Evolutionary conservation across 1,140 invertebrate genomes (phyloP).

Genomic region (Calycopis cecrops): DNA sequence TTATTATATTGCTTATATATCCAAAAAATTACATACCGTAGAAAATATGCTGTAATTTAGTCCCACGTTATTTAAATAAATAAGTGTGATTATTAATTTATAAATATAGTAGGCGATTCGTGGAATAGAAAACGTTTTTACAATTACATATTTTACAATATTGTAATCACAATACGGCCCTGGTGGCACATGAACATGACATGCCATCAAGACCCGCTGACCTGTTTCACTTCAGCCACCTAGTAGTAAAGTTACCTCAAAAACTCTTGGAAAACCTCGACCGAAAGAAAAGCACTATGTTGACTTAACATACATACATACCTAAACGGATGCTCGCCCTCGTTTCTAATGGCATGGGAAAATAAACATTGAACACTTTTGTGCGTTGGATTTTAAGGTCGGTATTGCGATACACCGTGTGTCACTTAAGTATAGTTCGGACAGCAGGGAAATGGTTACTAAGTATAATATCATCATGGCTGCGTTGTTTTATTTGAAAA

Average conservation of each 20-base stretch:
- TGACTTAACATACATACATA: constrained; percentile 65
- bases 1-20: too few species aligned
- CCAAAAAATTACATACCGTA: too few species aligned
- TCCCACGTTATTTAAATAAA: too few species aligned
- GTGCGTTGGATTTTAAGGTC: constrained; percentile 47
- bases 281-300: constrained; percentile 63
- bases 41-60: too few species aligned
- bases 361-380: constrained; percentile 42
- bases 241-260: constrained; percentile 68
- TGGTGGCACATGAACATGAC: constrained; percentile 65
- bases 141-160: neutral
- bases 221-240: constrained; percentile 58
- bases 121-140: too few species aligned
- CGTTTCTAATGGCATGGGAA: constrained; percentile 47
- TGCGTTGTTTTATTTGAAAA: too few species aligned
- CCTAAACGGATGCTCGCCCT: constrained; percentile 48
- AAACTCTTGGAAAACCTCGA: constrained; percentile 57
- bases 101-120: too few species aligned
- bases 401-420: constrained; percentile 39
- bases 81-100: neutral
- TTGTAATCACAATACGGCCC: constrained; percentile 32
- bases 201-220: constrained; percentile 58
- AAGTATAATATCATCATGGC: too few species aligned
- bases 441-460: neutral
- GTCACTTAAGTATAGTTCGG: neutral